These are phyloP conservation scores for Apis laboriosa DNA, from an alignment of 1,140 invertebrate genomes.

Conservation along the genomic window DNA sequence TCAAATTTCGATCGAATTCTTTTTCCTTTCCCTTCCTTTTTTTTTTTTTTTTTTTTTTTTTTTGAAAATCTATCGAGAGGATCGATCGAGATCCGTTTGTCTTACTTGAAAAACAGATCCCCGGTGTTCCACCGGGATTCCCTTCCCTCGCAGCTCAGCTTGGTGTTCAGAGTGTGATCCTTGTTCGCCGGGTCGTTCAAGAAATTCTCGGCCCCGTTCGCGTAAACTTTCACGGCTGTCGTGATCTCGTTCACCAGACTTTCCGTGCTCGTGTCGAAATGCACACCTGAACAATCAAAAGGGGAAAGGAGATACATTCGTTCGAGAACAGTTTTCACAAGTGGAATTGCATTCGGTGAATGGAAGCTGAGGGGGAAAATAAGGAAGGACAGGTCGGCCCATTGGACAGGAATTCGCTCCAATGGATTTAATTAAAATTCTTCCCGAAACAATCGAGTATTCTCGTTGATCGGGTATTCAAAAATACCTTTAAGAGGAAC, in stretches of 20 bases:
- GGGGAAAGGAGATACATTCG: neutral
- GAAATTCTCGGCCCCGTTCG: conserved; percentile 93
- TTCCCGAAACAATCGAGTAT: neutral
- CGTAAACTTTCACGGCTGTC: conserved; percentile 94
- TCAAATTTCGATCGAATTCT: too few species aligned
- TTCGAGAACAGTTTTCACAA: too few species aligned
- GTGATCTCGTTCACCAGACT: conserved; percentile 92
- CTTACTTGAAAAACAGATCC: conserved; percentile 85
- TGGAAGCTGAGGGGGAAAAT: too few species aligned
- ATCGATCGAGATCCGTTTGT: neutral
- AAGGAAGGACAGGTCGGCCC: too few species aligned
- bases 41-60: too few species aligned
- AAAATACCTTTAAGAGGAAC: too few species aligned
- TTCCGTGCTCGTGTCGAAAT: conserved; percentile 92
- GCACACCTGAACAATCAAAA: conserved; percentile 85
- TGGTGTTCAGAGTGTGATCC: conserved; percentile 88
- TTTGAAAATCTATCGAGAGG: too few species aligned
- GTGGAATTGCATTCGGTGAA: too few species aligned
- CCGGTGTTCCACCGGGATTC: conserved; percentile 90
- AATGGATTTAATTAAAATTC: conserved; percentile 28
- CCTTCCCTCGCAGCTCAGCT: conserved; percentile 88
- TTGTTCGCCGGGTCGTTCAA: conserved; percentile 87
- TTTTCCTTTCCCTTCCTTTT: too few species aligned
- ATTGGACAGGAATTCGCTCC: neutral
- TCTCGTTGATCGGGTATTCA: neutral